Percentiles rank a stretch among this genome's conserved stretches.
Evolutionary conservation across 1,140 invertebrate species (phyloP).

Genomic region (Dinoponera quadriceps): DNA sequence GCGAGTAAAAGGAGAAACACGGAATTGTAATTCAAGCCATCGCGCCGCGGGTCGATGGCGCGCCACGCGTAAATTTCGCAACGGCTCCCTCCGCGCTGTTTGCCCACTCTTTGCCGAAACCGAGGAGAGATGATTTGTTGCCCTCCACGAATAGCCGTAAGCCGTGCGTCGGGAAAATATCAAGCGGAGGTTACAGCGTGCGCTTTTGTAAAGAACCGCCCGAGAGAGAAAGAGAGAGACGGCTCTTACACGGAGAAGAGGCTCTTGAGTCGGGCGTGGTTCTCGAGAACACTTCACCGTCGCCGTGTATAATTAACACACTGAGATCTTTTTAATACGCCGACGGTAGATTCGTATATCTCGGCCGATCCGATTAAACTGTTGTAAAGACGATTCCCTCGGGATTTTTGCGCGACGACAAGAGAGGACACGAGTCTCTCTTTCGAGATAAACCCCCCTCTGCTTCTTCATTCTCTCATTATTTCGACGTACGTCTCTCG

Average conservation of each 20-base stretch:
- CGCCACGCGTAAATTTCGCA: slow-evolving; percentile 23
- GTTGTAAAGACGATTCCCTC: too few relatives aligned
- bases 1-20: slow-evolving; percentile 10
- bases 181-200: slow-evolving; percentile 8
- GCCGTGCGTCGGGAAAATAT: not conserved
- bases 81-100: slow-evolving; percentile 21
- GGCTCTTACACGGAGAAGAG: too few relatives aligned
- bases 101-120: slow-evolving; percentile 9
- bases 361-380: too few relatives aligned
- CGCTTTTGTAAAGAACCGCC: not conserved
- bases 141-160: slow-evolving; percentile 20
- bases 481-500: slow-evolving; percentile 27
- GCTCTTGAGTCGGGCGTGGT: too few relatives aligned
- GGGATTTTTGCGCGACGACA: too few relatives aligned
- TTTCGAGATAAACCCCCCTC: not conserved
- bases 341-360: too few relatives aligned
- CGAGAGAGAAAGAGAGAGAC: not conserved
- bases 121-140: slow-evolving; percentile 52
- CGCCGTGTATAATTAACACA: too few relatives aligned
- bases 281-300: too few relatives aligned
- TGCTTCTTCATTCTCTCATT: slow-evolving; percentile 6
- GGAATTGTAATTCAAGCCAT: slow-evolving; percentile 14
- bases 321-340: too few relatives aligned
- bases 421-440: not conserved
- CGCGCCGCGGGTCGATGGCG: slow-evolving; percentile 22